Percentiles rank a stretch among this genome's conserved stretches.
Evolutionary conservation across 2,113 vertebrate species (phyloP).

Genomic region (Megalops atlanticus): DNA sequence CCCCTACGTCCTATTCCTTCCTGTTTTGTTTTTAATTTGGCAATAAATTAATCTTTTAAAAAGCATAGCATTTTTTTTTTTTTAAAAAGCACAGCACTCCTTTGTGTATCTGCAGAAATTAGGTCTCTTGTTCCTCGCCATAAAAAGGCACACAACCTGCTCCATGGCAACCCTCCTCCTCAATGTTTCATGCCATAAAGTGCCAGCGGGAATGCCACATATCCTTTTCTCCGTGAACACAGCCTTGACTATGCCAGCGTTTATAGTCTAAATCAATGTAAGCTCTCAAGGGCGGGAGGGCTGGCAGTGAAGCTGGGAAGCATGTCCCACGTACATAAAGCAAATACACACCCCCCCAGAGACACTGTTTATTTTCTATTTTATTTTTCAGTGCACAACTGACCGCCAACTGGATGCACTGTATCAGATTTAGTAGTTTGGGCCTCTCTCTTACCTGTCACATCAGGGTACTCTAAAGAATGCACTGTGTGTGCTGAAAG

Average conservation of each 20-base stretch:
- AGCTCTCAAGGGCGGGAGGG: no score
- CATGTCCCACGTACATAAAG: no score
- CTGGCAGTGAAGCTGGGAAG: no score
- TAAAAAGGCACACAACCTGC: neutral
- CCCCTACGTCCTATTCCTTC: neutral
- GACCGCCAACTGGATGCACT: neutral
- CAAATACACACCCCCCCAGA: no score
- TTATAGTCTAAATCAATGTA: neutral
- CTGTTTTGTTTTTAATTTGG: neutral
- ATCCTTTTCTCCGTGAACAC: neutral
- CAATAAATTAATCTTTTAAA: neutral
- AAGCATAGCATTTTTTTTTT: no score
- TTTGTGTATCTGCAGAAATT: neutral
- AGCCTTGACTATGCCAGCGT: neutral
- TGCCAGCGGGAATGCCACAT: neutral
- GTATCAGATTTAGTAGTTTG: no score
- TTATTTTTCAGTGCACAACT: neutral
- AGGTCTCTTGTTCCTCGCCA: neutral
- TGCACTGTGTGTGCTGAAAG: no score
- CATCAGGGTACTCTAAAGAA: no score
- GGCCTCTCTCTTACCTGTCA: no score
- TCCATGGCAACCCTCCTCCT: neutral
- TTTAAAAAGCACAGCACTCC: neutral
- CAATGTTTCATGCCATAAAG: neutral
- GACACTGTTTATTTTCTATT: no score